Conservation (phyloP, 1,140 invertebrate genomes). For the Diprion similis region DNA sequence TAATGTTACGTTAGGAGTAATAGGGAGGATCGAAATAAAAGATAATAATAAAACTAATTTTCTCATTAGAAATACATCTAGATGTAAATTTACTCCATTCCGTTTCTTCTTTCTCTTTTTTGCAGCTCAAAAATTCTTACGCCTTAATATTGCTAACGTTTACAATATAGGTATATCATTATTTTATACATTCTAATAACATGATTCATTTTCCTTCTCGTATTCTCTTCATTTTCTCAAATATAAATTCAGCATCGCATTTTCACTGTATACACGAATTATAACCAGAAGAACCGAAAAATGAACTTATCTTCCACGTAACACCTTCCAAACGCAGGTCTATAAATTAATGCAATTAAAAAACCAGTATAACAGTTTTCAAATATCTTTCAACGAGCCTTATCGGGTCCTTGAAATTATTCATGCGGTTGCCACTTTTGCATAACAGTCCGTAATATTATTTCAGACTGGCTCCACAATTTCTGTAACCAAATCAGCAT, state of each 20-base stretch:
- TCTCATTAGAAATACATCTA: neutral
- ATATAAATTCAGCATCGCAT: neutral
- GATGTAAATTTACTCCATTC: neutral
- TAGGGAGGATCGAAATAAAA: too few relatives aligned
- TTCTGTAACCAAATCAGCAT: neutral
- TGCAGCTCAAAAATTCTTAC: slow-evolving; percentile 5
- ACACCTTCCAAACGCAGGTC: neutral
- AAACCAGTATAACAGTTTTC: too few relatives aligned
- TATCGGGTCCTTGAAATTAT: too few relatives aligned
- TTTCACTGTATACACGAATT: neutral
- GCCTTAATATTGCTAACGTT: neutral
- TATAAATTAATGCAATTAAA: too few relatives aligned
- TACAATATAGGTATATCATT: neutral
- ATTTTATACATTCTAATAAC: neutral
- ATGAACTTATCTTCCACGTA: neutral
- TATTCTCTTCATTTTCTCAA: neutral
- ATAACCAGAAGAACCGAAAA: neutral
- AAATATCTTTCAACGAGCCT: too few relatives aligned
- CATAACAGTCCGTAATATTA: neutral
- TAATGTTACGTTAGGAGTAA: too few relatives aligned
- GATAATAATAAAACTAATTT: neutral
- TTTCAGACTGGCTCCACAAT: neutral
- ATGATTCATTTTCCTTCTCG: neutral
- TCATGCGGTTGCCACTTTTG: too few relatives aligned
- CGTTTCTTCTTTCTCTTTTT: neutral